phyloP scores from a whole-genome alignment of 2,113 vertebrate species.

The Origma solitaria region DNA sequence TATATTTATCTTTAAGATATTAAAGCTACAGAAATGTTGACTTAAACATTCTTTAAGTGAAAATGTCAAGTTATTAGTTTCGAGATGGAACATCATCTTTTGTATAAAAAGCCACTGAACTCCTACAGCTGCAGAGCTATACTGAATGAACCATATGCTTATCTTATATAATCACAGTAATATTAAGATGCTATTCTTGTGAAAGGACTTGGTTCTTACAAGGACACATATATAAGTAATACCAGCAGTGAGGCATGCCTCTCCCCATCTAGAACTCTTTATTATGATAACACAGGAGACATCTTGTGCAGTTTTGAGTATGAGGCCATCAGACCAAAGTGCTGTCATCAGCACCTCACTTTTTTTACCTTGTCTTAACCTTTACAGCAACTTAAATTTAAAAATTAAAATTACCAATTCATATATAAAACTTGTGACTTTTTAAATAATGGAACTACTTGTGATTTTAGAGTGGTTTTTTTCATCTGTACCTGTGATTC shows the following conservation, averaged over 20 bases:
- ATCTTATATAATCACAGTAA: neutral
- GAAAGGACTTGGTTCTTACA: neutral
- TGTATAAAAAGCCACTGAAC: neutral
- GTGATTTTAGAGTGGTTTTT: rapidly evolving
- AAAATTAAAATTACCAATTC: neutral
- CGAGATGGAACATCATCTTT: neutral
- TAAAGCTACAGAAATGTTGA: neutral
- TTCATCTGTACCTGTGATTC: neutral
- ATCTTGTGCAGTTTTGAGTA: neutral
- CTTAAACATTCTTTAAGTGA: rapidly evolving
- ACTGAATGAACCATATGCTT: neutral
- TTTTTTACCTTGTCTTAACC: neutral
- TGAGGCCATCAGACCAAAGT: neutral
- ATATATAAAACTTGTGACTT: neutral
- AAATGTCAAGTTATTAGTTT: neutral
- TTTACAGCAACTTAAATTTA: neutral
- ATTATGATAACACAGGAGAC: neutral
- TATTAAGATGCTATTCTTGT: neutral
- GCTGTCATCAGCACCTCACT: neutral
- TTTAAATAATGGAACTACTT: neutral
- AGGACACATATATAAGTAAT: neutral
- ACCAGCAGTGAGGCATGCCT: neutral
- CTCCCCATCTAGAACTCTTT: neutral
- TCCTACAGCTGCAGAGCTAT: neutral
- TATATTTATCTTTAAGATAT: neutral